These are phyloP conservation scores for Marronus borbonicus DNA, from an alignment of 2,888 invertebrate genomes.

Conservation along the genomic window DNA sequence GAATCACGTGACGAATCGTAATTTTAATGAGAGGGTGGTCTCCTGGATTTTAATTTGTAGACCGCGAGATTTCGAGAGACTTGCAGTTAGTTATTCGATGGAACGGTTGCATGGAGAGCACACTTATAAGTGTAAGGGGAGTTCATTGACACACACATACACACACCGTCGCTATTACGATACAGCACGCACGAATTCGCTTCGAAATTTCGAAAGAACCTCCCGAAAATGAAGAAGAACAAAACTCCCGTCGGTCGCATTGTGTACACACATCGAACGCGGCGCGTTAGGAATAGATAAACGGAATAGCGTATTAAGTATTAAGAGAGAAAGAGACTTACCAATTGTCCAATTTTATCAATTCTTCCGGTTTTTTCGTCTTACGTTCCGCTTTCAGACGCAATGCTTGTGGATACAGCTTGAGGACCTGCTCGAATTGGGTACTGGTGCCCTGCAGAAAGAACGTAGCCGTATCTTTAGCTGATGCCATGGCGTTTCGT, in stretches of 20 bases:
- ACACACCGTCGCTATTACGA: neutral
- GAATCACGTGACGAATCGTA: constrained; percentile 79
- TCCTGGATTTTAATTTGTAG: neutral
- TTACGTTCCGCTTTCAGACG: constrained; percentile 92
- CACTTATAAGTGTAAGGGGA: constrained; percentile 58
- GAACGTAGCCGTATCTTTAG: constrained; percentile 94
- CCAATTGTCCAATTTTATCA: constrained; percentile 96
- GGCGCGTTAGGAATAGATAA: neutral
- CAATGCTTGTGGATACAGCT: constrained; percentile 92
- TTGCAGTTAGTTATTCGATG: neutral
- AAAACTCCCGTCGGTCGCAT: too few species aligned
- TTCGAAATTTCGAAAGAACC: constrained; percentile 38
- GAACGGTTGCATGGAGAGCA: constrained; percentile 44
- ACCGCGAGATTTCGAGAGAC: constrained; percentile 7
- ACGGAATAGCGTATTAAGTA: neutral
- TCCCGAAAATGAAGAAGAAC: neutral
- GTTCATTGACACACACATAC: constrained; percentile 62
- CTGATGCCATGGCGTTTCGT: constrained; percentile 74
- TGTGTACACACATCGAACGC: too few species aligned
- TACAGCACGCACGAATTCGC: neutral
- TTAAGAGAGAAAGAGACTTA: constrained; percentile 73
- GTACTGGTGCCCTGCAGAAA: constrained; percentile 91
- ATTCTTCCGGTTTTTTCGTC: constrained; percentile 94
- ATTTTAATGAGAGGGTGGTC: constrained; percentile 81
- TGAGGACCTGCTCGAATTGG: constrained; percentile 90